Evolutionary conservation across 2,797 vertebrate genomes (phyloP).

Genomic region (Danio kyathit): DNA sequence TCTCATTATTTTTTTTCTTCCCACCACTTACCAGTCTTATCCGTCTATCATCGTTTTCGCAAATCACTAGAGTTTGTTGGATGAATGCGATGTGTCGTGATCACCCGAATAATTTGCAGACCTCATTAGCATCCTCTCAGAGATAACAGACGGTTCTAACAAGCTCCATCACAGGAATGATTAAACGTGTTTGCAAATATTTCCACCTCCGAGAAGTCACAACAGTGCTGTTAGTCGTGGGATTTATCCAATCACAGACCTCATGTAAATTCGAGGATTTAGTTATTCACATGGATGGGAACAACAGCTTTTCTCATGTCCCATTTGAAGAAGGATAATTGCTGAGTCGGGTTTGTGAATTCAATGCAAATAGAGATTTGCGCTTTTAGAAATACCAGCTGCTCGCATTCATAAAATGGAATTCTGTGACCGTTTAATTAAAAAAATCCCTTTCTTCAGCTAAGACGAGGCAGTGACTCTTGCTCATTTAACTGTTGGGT

Average conservation of each 20-base stretch:
- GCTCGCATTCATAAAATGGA: neutral
- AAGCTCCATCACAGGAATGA: constrained; percentile 45
- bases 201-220: constrained; percentile 50
- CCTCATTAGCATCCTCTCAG: constrained; percentile 45
- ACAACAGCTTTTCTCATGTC: constrained; percentile 18
- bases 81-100: constrained; percentile 45
- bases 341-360: constrained; percentile 13
- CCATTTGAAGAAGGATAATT: constrained; percentile 5
- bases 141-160: constrained; percentile 46
- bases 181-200: constrained; percentile 57
- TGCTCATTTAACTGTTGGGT: neutral
- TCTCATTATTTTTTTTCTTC: neutral
- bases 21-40: neutral
- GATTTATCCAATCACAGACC: constrained; percentile 36
- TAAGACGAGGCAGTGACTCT: neutral
- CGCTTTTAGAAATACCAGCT: neutral
- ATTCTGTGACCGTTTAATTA: neutral
- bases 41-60: constrained; percentile 47
- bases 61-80: constrained; percentile 38
- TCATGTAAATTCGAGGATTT: constrained; percentile 34
- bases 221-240: constrained; percentile 42
- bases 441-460: neutral
- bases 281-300: constrained; percentile 20
- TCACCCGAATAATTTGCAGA: constrained; percentile 50
- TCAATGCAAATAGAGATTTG: constrained; percentile 10